Evolutionary conservation across 1,140 invertebrate species (phyloP).

Genomic region (Bombus difficillimus): DNA sequence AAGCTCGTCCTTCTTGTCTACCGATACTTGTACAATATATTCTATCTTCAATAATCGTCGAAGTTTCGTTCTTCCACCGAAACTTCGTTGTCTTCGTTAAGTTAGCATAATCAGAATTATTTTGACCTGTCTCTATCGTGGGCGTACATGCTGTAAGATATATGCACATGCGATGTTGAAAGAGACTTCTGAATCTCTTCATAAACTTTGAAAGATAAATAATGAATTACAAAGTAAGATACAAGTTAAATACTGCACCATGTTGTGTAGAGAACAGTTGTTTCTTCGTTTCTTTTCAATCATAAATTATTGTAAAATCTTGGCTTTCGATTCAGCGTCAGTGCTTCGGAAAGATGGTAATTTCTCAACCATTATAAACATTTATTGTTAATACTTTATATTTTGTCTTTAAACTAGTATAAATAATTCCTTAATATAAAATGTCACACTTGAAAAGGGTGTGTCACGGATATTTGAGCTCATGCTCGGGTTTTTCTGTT

Average conservation of each 20-base stretch:
- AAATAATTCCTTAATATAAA: not conserved
- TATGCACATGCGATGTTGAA: not conserved
- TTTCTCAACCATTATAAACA: not conserved
- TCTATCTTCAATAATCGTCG: slow-evolving; percentile 24
- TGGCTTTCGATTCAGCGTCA: not conserved
- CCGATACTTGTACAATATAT: not conserved
- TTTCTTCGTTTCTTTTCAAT: not conserved
- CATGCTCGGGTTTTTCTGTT: not conserved
- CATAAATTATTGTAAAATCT: not conserved
- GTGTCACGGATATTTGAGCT: not conserved
- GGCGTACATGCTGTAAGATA: not conserved
- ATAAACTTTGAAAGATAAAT: not conserved
- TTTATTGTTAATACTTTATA: no score
- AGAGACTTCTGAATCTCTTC: no score
- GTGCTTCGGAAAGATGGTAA: not conserved
- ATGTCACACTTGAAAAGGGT: not conserved
- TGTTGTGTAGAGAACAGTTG: not conserved
- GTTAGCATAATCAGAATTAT: slow-evolving; percentile 49
- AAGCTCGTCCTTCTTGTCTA: not conserved
- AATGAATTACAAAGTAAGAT: not conserved
- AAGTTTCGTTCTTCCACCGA: slow-evolving; percentile 24
- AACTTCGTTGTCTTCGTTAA: slow-evolving; percentile 30
- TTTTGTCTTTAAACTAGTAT: not conserved
- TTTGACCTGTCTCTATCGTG: slow-evolving; percentile 22
- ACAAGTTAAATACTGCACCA: not conserved